A percentile compares a stretch with the other conserved stretches of the same genome.
These are phyloP conservation scores for Catostylus mosaicus DNA, from an alignment of 30 jellyfish, hydroid and myxozoan species.

Conservation along the genomic window DNA sequence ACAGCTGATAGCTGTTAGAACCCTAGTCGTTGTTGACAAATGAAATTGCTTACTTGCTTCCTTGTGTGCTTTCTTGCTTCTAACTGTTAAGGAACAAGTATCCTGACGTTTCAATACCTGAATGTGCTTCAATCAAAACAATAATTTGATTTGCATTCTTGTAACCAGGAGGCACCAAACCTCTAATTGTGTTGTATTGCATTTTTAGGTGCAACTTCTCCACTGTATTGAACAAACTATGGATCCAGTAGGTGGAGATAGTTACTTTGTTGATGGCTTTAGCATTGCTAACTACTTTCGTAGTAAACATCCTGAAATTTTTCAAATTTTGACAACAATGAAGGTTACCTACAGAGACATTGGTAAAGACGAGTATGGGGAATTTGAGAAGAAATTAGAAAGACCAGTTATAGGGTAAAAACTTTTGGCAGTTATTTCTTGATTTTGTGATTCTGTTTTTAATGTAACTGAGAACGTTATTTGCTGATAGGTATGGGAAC, in stretches of 20 bases:
- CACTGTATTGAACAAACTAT: conserved; percentile 77
- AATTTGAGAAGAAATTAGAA: conserved; percentile 60
- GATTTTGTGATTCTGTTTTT: no score
- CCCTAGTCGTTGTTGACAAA: no score
- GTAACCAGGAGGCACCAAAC: no score
- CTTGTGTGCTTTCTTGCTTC: no score
- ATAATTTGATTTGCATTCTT: no score
- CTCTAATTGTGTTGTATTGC: no score
- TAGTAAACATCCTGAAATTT: conserved; percentile 46
- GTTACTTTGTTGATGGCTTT: conserved; percentile 71
- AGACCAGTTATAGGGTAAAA: conserved; percentile 72
- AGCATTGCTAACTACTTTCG: conserved; percentile 56
- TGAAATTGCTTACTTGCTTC: no score
- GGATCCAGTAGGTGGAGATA: conserved; percentile 59
- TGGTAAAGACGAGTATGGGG: conserved; percentile 75
- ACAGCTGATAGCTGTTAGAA: no score
- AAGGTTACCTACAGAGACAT: conserved; percentile 64
- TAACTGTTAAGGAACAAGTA: no score
- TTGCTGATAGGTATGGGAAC: no score
- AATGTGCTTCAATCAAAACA: no score
- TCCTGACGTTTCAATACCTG: no score
- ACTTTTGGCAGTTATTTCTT: neutral
- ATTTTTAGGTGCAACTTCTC: conserved; percentile 71
- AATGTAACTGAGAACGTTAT: neutral
- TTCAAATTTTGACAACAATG: conserved; percentile 42